A percentile compares a stretch with the other conserved stretches of the same genome.
Conservation (phyloP, 2,888 invertebrate genomes). For the Anodontia alba region DNA sequence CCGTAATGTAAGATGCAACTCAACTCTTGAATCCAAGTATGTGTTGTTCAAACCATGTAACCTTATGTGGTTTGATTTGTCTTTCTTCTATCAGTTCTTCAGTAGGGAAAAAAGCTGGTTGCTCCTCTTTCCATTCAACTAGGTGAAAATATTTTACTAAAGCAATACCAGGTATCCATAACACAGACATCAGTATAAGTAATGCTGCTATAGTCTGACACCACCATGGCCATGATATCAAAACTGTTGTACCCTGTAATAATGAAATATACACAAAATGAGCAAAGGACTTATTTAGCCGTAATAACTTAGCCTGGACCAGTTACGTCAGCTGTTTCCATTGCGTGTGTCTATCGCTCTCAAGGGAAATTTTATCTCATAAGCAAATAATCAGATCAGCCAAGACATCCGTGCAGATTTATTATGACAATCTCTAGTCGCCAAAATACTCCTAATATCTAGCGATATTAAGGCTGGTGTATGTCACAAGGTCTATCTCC, state of each 20-base stretch:
- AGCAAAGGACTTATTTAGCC: background rate
- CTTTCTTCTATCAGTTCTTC: slow-evolving; percentile 73
- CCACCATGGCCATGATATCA: slow-evolving; percentile 75
- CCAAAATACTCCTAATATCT: too few species aligned
- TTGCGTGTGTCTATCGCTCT: too few species aligned
- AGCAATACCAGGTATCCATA: slow-evolving; percentile 77
- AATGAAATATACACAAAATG: slow-evolving; percentile 19
- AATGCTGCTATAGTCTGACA: slow-evolving; percentile 70
- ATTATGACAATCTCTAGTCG: too few species aligned
- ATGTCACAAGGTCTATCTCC: too few species aligned
- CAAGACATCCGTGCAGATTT: too few species aligned
- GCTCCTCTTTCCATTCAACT: slow-evolving; percentile 67
- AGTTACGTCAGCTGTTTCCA: too few species aligned
- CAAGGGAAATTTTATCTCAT: too few species aligned
- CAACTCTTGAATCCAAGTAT: slow-evolving; percentile 43
- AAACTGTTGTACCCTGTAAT: slow-evolving; percentile 64
- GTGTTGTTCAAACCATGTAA: slow-evolving; percentile 42
- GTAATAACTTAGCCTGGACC: background rate
- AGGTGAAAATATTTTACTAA: slow-evolving; percentile 66
- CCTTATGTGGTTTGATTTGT: slow-evolving; percentile 34
- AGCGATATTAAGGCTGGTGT: too few species aligned
- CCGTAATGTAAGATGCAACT: too few species aligned
- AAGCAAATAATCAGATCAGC: too few species aligned
- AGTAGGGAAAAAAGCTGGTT: slow-evolving; percentile 73
- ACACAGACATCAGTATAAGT: slow-evolving; percentile 68